Percentiles rank a stretch among this genome's conserved stretches.
These are phyloP conservation scores for Anaspis maculata DNA, from an alignment of 2,888 invertebrate species.

Conservation along the genomic window DNA sequence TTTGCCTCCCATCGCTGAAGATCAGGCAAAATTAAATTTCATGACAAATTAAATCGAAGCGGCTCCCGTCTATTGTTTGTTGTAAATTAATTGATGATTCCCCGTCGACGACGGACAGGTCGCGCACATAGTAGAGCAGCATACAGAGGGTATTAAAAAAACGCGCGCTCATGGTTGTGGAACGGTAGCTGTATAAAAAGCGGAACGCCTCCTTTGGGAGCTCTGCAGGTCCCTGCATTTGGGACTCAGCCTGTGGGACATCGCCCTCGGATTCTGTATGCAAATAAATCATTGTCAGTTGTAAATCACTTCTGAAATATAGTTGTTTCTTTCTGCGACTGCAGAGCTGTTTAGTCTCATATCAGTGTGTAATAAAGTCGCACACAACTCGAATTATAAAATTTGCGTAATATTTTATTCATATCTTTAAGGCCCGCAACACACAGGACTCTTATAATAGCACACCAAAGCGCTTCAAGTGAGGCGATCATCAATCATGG, in stretches of 20 bases:
- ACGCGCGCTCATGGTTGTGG: conserved; percentile 16
- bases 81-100: conserved; percentile 12
- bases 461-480: no score
- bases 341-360: conserved; percentile 19
- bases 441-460: neutral
- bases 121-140: no score
- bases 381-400: conserved; percentile 20
- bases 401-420: conserved; percentile 18
- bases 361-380: conserved; percentile 23
- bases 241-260: conserved; percentile 21
- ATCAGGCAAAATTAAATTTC: no score
- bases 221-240: conserved; percentile 18
- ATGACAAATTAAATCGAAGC: no score
- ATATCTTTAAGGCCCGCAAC: conserved; percentile 2
- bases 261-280: conserved; percentile 27
- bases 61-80: no score
- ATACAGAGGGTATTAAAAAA: conserved; percentile 14
- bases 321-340: conserved; percentile 23
- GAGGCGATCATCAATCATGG: no score
- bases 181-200: conserved; percentile 21
- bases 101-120: conserved; percentile 5
- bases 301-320: conserved; percentile 32
- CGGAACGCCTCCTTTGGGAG: conserved; percentile 23
- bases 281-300: conserved; percentile 35
- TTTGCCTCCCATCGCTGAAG: no score